Evolutionary conservation across 2,113 vertebrate genomes (phyloP).

Genomic region (Lagenorhynchus albirostris): DNA sequence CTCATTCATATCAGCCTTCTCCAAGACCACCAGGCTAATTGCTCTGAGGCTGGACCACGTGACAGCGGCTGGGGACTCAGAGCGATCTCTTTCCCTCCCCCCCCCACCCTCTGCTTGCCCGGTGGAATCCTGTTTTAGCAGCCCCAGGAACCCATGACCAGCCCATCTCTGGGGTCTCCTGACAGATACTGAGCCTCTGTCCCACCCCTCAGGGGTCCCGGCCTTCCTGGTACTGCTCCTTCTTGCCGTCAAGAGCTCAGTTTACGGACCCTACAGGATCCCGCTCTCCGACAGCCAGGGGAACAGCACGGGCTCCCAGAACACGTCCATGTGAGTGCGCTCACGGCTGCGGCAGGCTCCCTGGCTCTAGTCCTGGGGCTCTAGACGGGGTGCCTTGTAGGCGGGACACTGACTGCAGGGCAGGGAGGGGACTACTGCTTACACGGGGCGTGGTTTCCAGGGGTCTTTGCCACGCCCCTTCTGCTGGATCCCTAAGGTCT

Average conservation of each 20-base stretch:
- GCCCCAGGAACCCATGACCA: neutral
- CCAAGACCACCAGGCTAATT: neutral
- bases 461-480: too few relatives aligned
- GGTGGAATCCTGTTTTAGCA: neutral
- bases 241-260: neutral
- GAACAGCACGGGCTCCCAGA: neutral
- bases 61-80: neutral
- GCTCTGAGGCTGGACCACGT: neutral
- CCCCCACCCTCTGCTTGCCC: neutral
- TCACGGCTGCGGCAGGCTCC: neutral
- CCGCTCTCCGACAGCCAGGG: neutral
- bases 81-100: neutral
- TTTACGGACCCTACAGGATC: neutral
- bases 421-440: neutral
- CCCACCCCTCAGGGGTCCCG: slow-evolving; percentile 52
- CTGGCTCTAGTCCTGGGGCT: neutral
- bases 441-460: neutral
- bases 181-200: neutral
- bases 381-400: too few relatives aligned
- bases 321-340: slow-evolving; percentile 64
- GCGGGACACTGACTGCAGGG: neutral
- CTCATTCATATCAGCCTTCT: neutral
- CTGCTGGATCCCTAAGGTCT: neutral
- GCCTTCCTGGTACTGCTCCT: slow-evolving; percentile 52
- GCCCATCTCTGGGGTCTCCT: neutral